phyloP scores from a whole-genome alignment of 2,113 vertebrate genomes.

The Lagopus muta region DNA sequence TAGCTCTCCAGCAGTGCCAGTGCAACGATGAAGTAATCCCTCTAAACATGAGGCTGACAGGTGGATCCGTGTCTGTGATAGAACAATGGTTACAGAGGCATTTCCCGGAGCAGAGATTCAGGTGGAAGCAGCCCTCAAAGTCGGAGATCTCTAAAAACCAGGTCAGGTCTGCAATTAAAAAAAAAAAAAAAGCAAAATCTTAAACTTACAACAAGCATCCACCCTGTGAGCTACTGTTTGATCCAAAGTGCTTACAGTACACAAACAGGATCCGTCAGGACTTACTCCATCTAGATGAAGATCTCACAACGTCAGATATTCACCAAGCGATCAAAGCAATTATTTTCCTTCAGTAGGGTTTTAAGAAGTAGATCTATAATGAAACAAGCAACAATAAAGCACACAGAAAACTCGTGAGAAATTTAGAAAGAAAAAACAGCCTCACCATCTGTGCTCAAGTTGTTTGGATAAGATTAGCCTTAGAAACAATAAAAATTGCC shows the following conservation, averaged over 20 bases:
- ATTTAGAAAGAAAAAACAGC: not conserved
- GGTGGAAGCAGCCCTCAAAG: not conserved
- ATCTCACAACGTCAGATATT: not conserved
- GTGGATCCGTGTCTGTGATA: not conserved
- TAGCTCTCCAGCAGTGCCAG: accelerated
- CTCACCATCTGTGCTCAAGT: not conserved
- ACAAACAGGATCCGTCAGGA: not conserved
- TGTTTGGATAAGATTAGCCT: not conserved
- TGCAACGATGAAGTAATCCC: not conserved
- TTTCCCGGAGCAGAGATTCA: not conserved
- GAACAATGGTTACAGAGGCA: not conserved
- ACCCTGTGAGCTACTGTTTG: not conserved
- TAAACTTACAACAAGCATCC: not conserved
- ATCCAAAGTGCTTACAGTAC: not conserved
- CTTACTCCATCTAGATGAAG: not conserved
- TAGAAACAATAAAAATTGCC: not conserved
- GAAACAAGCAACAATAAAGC: not conserved
- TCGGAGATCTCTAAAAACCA: not conserved
- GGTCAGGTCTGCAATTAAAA: not conserved
- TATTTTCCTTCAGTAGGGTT: not conserved
- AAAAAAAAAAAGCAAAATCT: not conserved
- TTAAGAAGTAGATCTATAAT: not conserved
- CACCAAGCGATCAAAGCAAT: not conserved
- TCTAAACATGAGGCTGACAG: not conserved
- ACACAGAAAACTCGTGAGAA: not conserved